phyloP scores from a whole-genome alignment of 53 echinoderm and acorn worm genomes.

The Antedon mediterranea region DNA sequence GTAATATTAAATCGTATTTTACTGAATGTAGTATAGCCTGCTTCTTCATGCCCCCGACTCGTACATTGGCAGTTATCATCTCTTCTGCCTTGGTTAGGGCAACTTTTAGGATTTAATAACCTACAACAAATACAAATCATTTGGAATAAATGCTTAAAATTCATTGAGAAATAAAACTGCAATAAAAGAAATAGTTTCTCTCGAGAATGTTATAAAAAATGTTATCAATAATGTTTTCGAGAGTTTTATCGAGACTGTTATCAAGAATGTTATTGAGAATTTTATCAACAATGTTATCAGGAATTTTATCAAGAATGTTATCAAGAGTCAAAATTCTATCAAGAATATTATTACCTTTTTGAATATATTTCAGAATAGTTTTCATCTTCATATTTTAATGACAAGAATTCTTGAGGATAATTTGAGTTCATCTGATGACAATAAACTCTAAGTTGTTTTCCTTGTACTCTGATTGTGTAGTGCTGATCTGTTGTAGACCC shows the following conservation, averaged over 20 bases:
- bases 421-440: constrained; percentile 63
- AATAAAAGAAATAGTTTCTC: no score
- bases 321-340: neutral
- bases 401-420: constrained; percentile 58
- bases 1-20: constrained; percentile 70
- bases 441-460: constrained; percentile 51
- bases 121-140: constrained; percentile 25
- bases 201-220: no score
- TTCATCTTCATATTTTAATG: constrained; percentile 61
- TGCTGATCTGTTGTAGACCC: constrained; percentile 51
- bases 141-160: no score
- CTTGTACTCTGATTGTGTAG: constrained; percentile 65
- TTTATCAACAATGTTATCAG: no score
- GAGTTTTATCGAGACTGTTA: no score
- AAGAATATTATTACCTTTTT: constrained; percentile 43
- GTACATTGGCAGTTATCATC: constrained; percentile 78
- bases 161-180: no score
- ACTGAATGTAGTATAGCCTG: constrained; percentile 77
- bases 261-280: no score
- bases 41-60: constrained; percentile 47
- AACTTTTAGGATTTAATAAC: constrained; percentile 39
- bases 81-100: constrained; percentile 64
- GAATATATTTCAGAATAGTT: constrained; percentile 97
- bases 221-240: no score
- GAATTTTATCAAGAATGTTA: no score